These are phyloP conservation scores for Acronicta alni DNA, from an alignment of 2,888 invertebrate species.

Conservation along the genomic window DNA sequence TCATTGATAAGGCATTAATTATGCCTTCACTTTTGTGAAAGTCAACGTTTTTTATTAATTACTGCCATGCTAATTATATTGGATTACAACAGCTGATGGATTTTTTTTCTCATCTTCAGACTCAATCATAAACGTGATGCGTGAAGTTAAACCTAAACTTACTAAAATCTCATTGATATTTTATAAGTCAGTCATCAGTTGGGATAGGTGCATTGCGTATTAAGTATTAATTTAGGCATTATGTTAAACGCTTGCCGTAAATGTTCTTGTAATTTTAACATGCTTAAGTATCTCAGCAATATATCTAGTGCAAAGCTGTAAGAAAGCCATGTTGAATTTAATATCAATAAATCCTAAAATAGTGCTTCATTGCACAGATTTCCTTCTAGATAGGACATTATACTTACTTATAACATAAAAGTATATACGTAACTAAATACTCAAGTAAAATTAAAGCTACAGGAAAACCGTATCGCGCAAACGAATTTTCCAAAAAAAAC, in stretches of 20 bases:
- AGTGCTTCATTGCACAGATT: too few relatives aligned
- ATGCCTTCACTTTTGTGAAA: constrained; percentile 36
- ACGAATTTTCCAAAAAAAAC: constrained; percentile 40
- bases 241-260: constrained; percentile 15
- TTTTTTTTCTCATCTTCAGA: background rate
- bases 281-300: constrained; percentile 1
- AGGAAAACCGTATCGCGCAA: constrained; percentile 13
- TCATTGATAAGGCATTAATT: constrained; percentile 46
- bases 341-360: background rate
- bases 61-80: constrained; percentile 18
- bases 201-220: constrained; percentile 26
- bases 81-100: background rate
- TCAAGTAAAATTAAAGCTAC: background rate
- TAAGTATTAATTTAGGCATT: background rate
- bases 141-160: too few relatives aligned
- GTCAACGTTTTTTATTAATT: constrained; percentile 34
- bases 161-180: constrained; percentile 5
- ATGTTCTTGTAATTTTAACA: constrained; percentile 16
- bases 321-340: background rate
- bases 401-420: background rate
- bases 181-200: too few relatives aligned
- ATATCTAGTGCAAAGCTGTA: background rate
- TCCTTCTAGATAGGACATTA: too few relatives aligned
- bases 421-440: background rate
- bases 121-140: too few relatives aligned